Conservation (phyloP, 1,140 invertebrate species). For the Trichonephila inaurata region DNA sequence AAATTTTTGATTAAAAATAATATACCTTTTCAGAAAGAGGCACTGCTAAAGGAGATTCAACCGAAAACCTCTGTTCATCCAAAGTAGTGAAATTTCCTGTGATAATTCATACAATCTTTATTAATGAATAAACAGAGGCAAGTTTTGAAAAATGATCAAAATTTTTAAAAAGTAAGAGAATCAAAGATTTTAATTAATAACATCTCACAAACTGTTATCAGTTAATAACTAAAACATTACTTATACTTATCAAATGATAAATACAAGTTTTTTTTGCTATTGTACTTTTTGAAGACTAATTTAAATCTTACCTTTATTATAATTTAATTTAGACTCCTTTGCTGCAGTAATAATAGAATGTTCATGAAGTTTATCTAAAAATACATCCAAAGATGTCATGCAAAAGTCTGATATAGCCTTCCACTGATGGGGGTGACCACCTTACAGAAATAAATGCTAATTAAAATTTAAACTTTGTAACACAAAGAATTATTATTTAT, state of each 20-base stretch:
- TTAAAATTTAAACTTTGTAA: not conserved
- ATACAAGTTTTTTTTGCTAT: too few species aligned
- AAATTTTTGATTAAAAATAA: not conserved
- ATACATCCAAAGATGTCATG: conserved; percentile 29
- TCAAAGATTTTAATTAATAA: too few species aligned
- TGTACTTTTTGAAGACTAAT: too few species aligned
- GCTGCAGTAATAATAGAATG: conserved; percentile 58
- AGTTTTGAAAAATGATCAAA: too few species aligned
- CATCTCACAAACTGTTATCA: too few species aligned
- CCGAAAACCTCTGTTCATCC: not conserved
- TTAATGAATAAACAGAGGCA: too few species aligned
- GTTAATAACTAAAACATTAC: too few species aligned
- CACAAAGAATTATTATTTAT: not conserved
- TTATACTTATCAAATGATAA: too few species aligned
- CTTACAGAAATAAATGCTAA: not conserved
- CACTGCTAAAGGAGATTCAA: not conserved
- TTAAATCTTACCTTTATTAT: conserved; percentile 1
- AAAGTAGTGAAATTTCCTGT: not conserved
- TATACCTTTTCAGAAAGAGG: not conserved
- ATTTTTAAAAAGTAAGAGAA: too few species aligned
- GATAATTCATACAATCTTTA: too few species aligned
- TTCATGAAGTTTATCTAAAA: conserved; percentile 45
- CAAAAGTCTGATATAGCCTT: conserved; percentile 44
- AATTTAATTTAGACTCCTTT: conserved; percentile 28
- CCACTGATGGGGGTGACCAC: conserved; percentile 71